These are phyloP conservation scores for Sylvietta virens DNA, from an alignment of 2,113 vertebrate species.

Conservation along the genomic window DNA sequence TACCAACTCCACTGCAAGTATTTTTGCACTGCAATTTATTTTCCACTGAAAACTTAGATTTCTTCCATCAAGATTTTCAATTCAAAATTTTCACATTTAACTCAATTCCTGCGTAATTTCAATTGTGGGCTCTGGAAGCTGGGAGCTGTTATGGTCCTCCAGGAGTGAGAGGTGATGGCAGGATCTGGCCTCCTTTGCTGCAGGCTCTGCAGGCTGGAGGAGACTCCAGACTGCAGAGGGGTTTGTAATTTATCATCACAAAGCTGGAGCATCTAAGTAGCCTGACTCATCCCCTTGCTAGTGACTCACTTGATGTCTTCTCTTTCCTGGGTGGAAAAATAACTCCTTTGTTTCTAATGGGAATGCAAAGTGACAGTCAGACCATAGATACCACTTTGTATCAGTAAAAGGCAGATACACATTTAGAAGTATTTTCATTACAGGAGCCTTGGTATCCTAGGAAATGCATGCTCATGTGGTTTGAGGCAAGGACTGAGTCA, in stretches of 20 bases:
- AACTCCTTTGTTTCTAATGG: background rate
- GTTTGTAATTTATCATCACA: background rate
- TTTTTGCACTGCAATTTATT: background rate
- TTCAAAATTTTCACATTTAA: background rate
- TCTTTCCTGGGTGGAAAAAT: background rate
- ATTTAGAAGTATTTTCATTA: slow-evolving; percentile 13
- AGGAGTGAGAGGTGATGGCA: background rate
- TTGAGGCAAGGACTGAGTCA: background rate
- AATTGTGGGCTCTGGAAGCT: background rate
- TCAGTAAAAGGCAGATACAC: background rate
- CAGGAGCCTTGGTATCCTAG: background rate
- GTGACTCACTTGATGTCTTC: slow-evolving; percentile 33
- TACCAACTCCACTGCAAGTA: background rate
- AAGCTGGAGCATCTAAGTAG: background rate
- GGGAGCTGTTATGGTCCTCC: accelerated
- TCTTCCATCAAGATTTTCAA: background rate
- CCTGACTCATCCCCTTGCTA: slow-evolving; percentile 25
- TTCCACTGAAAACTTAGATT: background rate
- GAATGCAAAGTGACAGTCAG: slow-evolving; percentile 1
- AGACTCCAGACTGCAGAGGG: background rate
- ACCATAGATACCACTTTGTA: background rate
- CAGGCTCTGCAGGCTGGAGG: background rate
- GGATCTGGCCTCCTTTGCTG: background rate
- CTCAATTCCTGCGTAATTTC: background rate
- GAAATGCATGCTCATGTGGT: background rate